Evolutionary conservation across 2,797 vertebrate species (phyloP).

Genomic region (Spinibarbus caldwelli): DNA sequence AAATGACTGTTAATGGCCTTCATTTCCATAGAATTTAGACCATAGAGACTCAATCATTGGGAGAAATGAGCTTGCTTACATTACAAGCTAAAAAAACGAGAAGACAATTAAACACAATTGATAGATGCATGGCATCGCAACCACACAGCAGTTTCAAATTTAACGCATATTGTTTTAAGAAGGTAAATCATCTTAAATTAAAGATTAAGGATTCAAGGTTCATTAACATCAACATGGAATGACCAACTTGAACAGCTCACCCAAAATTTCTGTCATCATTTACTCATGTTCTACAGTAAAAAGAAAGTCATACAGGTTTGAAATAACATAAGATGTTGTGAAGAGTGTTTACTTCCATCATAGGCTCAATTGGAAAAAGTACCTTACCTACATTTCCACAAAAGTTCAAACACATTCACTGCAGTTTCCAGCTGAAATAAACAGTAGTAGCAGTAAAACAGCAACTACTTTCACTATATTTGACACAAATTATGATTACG

Average conservation of each 20-base stretch:
- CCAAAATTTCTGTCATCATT: no score
- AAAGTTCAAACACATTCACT: neutral
- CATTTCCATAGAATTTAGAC: constrained; percentile 1
- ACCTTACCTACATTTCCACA: neutral
- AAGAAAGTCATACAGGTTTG: neutral
- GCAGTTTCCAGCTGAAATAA: neutral
- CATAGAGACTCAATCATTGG: neutral
- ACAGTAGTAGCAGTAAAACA: neutral
- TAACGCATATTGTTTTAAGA: neutral
- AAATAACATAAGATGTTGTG: no score
- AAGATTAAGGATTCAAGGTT: neutral
- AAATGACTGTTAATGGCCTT: constrained; percentile 29
- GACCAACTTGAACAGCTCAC: neutral
- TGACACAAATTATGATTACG: neutral
- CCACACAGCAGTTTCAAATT: neutral
- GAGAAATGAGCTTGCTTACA: neutral
- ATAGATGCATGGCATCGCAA: neutral
- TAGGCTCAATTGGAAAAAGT: neutral
- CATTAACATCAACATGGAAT: neutral
- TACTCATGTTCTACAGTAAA: neutral
- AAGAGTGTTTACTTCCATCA: no score
- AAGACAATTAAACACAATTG: neutral
- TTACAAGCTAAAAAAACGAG: neutral
- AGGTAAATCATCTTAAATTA: neutral
- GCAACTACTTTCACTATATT: neutral